Percentiles rank a stretch among this genome's conserved stretches.
Conservation (phyloP, 2,797 vertebrate genomes). For the Microctenopoma stevenorrisi region DNA sequence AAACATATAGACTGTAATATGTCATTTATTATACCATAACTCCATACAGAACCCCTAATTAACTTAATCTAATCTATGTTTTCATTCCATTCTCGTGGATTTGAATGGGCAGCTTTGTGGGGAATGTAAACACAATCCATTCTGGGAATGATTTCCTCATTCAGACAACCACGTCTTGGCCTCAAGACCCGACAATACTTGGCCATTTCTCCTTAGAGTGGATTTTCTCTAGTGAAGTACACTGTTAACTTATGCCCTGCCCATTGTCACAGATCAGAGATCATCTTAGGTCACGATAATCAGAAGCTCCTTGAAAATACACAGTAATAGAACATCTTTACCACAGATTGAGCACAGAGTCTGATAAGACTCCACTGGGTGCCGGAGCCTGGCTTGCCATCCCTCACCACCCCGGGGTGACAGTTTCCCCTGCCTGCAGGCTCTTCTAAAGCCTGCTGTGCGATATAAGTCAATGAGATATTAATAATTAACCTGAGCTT, state of each 20-base stretch:
- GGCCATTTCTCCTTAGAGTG: neutral
- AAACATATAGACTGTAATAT: constrained; percentile 8
- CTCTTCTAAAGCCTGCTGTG: constrained; percentile 63
- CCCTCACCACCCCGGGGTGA: constrained; percentile 62
- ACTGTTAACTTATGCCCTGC: neutral
- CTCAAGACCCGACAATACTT: constrained; percentile 8
- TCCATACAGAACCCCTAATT: constrained; percentile 28
- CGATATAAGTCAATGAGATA: constrained; percentile 73
- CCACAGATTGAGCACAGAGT: constrained; percentile 5
- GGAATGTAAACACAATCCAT: constrained; percentile 69
- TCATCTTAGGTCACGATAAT: neutral
- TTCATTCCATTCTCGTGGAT: constrained; percentile 44
- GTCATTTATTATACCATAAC: constrained; percentile 13
- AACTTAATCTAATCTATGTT: constrained; percentile 41
- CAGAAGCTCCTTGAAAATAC: neutral
- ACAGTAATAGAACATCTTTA: neutral
- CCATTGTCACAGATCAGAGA: neutral
- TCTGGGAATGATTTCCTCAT: constrained; percentile 50
- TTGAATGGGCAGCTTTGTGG: constrained; percentile 47
- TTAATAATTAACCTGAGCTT: constrained; percentile 78
- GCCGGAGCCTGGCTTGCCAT: constrained; percentile 39
- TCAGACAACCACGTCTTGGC: constrained; percentile 27
- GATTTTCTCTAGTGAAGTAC: no score
- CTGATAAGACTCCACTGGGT: constrained; percentile 33
- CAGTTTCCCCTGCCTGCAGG: constrained; percentile 60